Evolutionary conservation across 2,797 vertebrate species (phyloP), one percentile per base, ranked within the genome.

Genomic region (Halcyon badia): DNA sequence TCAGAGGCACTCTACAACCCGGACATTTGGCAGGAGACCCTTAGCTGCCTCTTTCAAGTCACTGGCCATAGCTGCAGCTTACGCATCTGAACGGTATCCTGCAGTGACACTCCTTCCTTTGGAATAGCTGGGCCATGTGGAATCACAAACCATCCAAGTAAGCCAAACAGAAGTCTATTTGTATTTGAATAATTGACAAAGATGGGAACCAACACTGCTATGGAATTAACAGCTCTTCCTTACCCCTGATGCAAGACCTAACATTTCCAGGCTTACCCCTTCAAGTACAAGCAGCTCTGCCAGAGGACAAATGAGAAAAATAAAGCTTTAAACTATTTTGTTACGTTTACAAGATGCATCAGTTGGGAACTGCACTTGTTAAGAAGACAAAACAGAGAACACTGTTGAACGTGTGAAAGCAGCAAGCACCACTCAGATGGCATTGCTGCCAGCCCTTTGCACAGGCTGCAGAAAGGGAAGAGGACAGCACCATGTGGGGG

Each of bases 31-130:
- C 83, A 83, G 3, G 41, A 83, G 30, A 31, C 3, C 62, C 69
- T 28, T 4, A 46, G 42, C 62, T 88, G 56, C 37, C 80, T 83
- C 66, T 9, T 78, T 46, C 31, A 62, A 48, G 44, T 44, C 65
- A 42, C 1, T 17, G 78, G 54, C 33, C 39, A 21, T 31, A 78
- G 30, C 49, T 79, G 46, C 66, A 79, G 77, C 58, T 62, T 35
- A 18, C 2, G 17, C 3, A 1, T 75, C 60, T n/a, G 7, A 66
- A 9, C 65, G 49, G 57, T 16, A 35, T 72, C 72, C 60, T 44
- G 30, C 9, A 7, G 54, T 6, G 51, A 41, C 0, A 0, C 48
- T 77, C 42, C 56, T 54, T 62, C 54, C 73, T 31, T 56, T 42
- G 28, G 37, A 83, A 3, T 22, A 75, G 11, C 57, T 70, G 35